These are phyloP conservation scores for Drosophila atroscutellata DNA, from an alignment of 2,888 invertebrate species.

Conservation along the genomic window DNA sequence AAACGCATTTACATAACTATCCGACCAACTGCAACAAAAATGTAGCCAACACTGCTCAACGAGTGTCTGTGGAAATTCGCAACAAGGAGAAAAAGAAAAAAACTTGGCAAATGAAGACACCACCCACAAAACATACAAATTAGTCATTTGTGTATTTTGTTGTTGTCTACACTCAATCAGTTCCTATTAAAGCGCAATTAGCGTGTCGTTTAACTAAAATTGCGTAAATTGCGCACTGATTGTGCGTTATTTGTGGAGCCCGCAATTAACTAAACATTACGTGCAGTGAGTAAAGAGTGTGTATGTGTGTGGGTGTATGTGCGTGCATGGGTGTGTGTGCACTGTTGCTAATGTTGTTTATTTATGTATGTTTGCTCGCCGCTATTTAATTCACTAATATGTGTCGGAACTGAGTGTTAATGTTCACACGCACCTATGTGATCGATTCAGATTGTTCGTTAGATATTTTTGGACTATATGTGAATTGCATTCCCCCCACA, in stretches of 20 bases:
- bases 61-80: constrained; percentile 29
- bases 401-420: constrained; percentile 41
- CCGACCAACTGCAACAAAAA: constrained; percentile 31
- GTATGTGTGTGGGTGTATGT: neutral
- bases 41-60: constrained; percentile 25
- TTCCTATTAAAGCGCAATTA: constrained; percentile 65
- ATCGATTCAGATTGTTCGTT: constrained; percentile 11
- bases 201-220: constrained; percentile 40
- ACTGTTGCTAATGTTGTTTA: constrained; percentile 57
- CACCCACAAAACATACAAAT: constrained; percentile 50
- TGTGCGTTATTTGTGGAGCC: constrained; percentile 57
- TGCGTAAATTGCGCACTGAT: constrained; percentile 56
- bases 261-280: constrained; percentile 54
- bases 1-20: constrained; percentile 47
- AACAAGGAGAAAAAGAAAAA: constrained; percentile 59
- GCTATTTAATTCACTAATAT: constrained; percentile 27
- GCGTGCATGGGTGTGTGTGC: constrained; percentile 4
- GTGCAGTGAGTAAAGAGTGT: constrained; percentile 32
- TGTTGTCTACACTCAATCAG: constrained; percentile 50
- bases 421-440: constrained; percentile 43
- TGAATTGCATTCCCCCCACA: neutral
- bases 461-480: constrained; percentile 7
- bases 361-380: constrained; percentile 56
- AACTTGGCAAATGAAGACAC: constrained; percentile 37
- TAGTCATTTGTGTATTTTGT: constrained; percentile 29